Evolutionary conservation across 1,140 invertebrate genomes (phyloP), one percentile per base, ranked within the genome.

Genomic region (Whitmania pigra): DNA sequence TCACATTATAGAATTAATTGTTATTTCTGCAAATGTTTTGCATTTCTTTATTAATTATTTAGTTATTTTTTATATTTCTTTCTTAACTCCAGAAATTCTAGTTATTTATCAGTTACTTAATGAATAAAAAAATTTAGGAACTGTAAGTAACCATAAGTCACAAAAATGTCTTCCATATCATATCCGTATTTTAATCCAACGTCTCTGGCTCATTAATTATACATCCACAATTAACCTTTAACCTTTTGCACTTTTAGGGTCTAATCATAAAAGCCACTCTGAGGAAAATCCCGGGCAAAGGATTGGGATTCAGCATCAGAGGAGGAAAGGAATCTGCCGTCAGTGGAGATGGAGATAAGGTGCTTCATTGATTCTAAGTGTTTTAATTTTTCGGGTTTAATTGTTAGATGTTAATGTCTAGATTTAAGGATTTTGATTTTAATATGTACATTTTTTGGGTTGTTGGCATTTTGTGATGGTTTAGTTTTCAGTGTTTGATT

Each of bases 271-370:
- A 63, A 15, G 57, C 57, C 57, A 63, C 57, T 11, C 11, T 63
- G 57, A 63, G 29, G 29, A 63, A 71, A 31, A 29, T 72, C 27
- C 92, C 95, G 82, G 89, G 91, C 73, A 90, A 90, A 78, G 90
- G 89, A 70, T 85, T 97, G 66, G 94, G 94, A 71, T 95, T 97
- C 82, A 94, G 92, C 80, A 95, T 97, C 81, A 91, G 92, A 7
- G 93, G 93, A 66, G 93, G 92, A n/a, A 88, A 90, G 82, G 91
- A 91, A 57, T 92, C 91, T 31, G 88, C 89, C 31, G 87, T 90
- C 0, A 93, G 89, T 80, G 89, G 89, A 78, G 86, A 86, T 72
- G 77, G 79, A 74, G 79, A 82, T 73, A 76, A 78, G 75, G 80
- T 81, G n/a, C n/a, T n/a, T n/a, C 71, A 75, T 76, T 22, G 22